These are phyloP conservation scores for Sarcophilus harrisii DNA, from an alignment of 2,797 vertebrate genomes.

Conservation along the genomic window DNA sequence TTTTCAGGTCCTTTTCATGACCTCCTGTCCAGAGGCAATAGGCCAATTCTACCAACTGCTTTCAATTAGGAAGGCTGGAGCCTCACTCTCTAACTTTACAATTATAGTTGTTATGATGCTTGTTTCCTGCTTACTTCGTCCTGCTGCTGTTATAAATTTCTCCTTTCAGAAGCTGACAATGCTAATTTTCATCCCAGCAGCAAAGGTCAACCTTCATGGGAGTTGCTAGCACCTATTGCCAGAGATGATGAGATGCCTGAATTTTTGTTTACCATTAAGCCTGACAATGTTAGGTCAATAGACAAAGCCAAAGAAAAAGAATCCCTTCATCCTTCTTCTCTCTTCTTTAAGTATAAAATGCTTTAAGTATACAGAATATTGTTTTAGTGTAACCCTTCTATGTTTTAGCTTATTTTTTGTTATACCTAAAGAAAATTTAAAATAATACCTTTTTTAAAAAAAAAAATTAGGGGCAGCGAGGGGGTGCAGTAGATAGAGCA, in stretches of 20 bases:
- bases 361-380: not conserved
- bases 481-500: no score
- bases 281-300: conserved; percentile 24
- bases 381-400: not conserved
- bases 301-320: conserved; percentile 32
- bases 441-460: not conserved
- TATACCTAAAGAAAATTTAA: not conserved
- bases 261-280: conserved; percentile 25
- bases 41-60: conserved; percentile 8
- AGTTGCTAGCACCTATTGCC: conserved; percentile 18
- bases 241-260: conserved; percentile 42
- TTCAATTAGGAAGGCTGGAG: conserved; percentile 57
- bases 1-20: conserved; percentile 16
- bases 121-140: conserved; percentile 23
- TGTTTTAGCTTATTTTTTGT: not conserved
- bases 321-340: not conserved
- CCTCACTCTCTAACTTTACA: conserved; percentile 33
- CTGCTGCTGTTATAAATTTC: conserved; percentile 38
- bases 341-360: not conserved
- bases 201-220: conserved; percentile 44
- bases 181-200: conserved; percentile 35
- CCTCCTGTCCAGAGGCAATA: not conserved
- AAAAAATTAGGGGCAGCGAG: not conserved
- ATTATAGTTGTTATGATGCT: not conserved
- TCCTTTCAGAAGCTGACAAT: conserved; percentile 35